Evolutionary conservation across 2,113 vertebrate species (phyloP), one percentile per base, ranked within the genome.

Genomic region (Planiliza haematocheilus): DNA sequence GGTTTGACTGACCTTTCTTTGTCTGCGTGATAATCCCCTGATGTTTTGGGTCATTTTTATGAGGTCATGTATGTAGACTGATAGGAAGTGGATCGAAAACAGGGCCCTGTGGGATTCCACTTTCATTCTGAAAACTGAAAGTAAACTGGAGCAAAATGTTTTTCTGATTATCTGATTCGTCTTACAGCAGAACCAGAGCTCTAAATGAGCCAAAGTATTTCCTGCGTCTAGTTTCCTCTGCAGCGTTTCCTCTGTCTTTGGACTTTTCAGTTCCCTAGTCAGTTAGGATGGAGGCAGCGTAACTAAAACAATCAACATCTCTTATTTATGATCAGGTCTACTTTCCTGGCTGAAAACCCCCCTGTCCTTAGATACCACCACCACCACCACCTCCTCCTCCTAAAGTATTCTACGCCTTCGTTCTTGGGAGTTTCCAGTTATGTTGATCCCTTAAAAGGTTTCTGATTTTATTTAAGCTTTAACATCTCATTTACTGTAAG

Each of bases 391-490:
- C 43, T 21, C 5, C 4, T 30, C 24, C 2, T 30, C 24, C 24
- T 30, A n/a, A n/a, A n/a, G n/a, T n/a, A n/a, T n/a, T 30, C 24
- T 30, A 2, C 2, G 2, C 24, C 24, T 30, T 30, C 24, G 3
- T 30, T 30, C 1, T 24, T 1, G 36, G 55, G 53, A 58, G 36
- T 58, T 70, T 70, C 55, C 66, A 49, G 21, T 18, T 58, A n/a
- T 5, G 7, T 42, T 1, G 14, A 8, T 37, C 53, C 52, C 14
- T 55, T 4, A 16, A 70, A 17, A 49, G 21, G 46, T 24, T 58
- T 58, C 43, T 57, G 6, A 30, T 7, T 56, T 57, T 7, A 1
- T 38, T 36, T 1, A 17, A 37, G 34, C n/a, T 1, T 6, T 17
- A 3, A 11, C 9, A 21, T 38, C 10, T 20, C 18, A 49, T 21